Conservation (phyloP, 2,888 invertebrate species). For the Synanthedon formicaeformis region DNA sequence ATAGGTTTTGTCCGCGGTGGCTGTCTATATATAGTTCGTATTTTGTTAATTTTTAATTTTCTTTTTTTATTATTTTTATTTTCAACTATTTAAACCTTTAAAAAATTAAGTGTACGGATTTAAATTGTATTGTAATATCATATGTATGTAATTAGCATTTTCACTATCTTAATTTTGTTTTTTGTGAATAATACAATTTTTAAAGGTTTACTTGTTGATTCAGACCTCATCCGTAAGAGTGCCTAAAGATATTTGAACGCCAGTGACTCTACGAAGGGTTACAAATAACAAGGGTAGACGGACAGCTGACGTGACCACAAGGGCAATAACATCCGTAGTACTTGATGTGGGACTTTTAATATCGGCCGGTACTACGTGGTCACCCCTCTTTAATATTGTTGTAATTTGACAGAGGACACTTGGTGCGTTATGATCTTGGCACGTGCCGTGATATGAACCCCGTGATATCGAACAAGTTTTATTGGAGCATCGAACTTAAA, state of each 20-base stretch:
- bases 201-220: slow-evolving; percentile 28
- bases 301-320: slow-evolving; percentile 44
- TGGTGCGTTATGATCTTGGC: slow-evolving; percentile 14
- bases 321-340: slow-evolving; percentile 19
- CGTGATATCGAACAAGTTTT: slow-evolving; percentile 1
- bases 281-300: slow-evolving; percentile 36
- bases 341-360: slow-evolving; percentile 33
- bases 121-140: too few relatives aligned
- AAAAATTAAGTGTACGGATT: too few relatives aligned
- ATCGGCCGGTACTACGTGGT: slow-evolving; percentile 23
- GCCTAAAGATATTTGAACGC: background rate
- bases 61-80: too few relatives aligned
- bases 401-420: slow-evolving; percentile 30
- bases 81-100: too few relatives aligned
- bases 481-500: background rate
- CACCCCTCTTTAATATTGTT: slow-evolving; percentile 20
- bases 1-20: too few relatives aligned
- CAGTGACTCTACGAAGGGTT: background rate
- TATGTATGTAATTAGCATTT: too few relatives aligned
- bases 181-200: too few relatives aligned
- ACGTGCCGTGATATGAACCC: slow-evolving; percentile 15
- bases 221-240: slow-evolving; percentile 16
- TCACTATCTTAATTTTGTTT: too few relatives aligned
- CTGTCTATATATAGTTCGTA: too few relatives aligned
- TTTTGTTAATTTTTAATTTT: too few relatives aligned